Conservation (phyloP, 1,140 invertebrate species). For the Batillaria attramentaria region DNA sequence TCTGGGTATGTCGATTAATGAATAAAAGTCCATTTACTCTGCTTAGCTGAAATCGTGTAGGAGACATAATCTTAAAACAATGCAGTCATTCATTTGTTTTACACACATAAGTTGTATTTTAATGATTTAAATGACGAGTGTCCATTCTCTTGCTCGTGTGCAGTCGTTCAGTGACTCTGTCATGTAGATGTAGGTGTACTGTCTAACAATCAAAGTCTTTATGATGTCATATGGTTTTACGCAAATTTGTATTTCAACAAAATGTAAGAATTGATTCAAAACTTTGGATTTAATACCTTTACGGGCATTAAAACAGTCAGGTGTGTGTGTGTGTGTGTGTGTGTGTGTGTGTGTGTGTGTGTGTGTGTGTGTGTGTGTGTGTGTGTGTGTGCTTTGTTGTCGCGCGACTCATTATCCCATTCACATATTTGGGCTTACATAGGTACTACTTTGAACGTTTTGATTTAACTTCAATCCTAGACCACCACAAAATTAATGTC, state of each 20-base stretch:
- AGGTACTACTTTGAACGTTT: neutral
- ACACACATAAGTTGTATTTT: too few relatives aligned
- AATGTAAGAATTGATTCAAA: neutral
- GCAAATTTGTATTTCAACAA: neutral
- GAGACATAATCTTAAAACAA: too few relatives aligned
- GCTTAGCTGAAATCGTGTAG: too few relatives aligned
- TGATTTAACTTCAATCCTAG: neutral
- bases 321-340: conserved; percentile 29
- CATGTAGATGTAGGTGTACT: neutral
- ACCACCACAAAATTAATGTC: neutral
- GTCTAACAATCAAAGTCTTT: neutral
- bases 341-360: conserved; percentile 6
- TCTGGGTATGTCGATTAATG: too few relatives aligned
- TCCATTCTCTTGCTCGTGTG: too few relatives aligned
- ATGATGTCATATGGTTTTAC: neutral
- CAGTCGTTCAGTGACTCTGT: neutral
- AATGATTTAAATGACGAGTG: too few relatives aligned
- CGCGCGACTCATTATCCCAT: neutral
- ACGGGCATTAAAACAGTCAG: too few relatives aligned
- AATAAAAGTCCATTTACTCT: too few relatives aligned
- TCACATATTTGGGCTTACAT: neutral
- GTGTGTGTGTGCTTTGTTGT: conserved; percentile 2
- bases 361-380: conserved; percentile 8
- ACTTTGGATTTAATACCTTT: too few relatives aligned
- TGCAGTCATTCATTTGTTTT: too few relatives aligned